A percentile compares a stretch with the other conserved stretches of the same genome.
These are phyloP conservation scores for Lophochroa leadbeateri DNA, from an alignment of 2,113 vertebrate genomes.

Conservation along the genomic window DNA sequence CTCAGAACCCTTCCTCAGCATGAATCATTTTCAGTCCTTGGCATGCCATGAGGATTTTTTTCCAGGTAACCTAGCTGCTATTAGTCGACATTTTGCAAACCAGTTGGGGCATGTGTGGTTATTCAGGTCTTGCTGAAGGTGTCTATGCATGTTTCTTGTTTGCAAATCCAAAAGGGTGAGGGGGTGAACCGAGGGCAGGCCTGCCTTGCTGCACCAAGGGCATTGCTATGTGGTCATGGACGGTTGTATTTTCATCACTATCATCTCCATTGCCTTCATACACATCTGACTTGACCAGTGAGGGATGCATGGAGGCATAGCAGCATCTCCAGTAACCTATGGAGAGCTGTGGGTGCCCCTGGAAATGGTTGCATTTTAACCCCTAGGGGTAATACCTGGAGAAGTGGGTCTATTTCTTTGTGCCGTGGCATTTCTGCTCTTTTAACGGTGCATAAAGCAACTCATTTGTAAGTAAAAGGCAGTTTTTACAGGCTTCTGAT, in stretches of 20 bases:
- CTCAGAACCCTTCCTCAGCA: neutral
- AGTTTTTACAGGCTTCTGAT: neutral
- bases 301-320: neutral
- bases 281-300: neutral
- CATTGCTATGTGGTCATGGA: accelerated
- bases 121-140: accelerated
- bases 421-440: neutral
- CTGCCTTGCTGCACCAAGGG: neutral
- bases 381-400: neutral
- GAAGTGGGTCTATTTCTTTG: neutral
- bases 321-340: neutral
- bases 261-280: accelerated
- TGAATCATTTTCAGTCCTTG: neutral
- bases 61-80: neutral
- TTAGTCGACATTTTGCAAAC: neutral
- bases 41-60: neutral
- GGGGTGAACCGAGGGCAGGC: neutral
- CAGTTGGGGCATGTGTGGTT: neutral
- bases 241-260: neutral
- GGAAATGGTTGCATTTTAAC: neutral
- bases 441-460: neutral
- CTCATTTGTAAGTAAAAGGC: neutral
- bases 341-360: neutral
- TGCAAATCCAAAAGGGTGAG: neutral
- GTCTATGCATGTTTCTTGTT: accelerated